Percentiles rank a stretch among this genome's conserved stretches.
Evolutionary conservation across 2,113 vertebrate genomes (phyloP).

Genomic region (Rafetus swinhoei): DNA sequence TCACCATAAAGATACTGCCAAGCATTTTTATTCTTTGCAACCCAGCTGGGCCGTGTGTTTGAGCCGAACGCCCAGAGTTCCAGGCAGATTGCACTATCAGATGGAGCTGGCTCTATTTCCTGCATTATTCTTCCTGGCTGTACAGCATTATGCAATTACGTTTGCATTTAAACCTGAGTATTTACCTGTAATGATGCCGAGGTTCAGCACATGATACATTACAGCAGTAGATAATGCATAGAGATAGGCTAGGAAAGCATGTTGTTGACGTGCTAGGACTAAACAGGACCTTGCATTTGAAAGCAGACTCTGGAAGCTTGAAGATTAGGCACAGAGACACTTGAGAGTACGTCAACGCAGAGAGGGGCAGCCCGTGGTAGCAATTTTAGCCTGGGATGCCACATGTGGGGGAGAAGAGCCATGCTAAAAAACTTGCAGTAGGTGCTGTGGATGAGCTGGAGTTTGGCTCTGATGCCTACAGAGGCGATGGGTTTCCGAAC

Average conservation of each 20-base stretch:
- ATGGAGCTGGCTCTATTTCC: constrained; percentile 81
- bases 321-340: constrained; percentile 28
- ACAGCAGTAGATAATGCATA: constrained; percentile 78
- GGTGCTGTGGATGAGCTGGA: not conserved
- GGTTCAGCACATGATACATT: constrained; percentile 77
- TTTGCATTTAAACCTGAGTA: constrained; percentile 82
- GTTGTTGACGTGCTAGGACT: constrained; percentile 73
- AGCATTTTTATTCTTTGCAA: constrained; percentile 59
- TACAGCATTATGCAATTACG: constrained; percentile 81
- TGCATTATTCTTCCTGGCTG: constrained; percentile 80
- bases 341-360: not conserved
- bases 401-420: not conserved
- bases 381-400: not conserved
- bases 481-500: not conserved
- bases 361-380: not conserved
- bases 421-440: not conserved
- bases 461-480: not conserved
- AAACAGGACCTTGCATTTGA: constrained; percentile 71
- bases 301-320: constrained; percentile 65
- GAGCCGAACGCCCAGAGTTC: constrained; percentile 65
- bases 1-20: constrained; percentile 67
- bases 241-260: constrained; percentile 78
- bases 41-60: constrained; percentile 65
- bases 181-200: constrained; percentile 81
- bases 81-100: constrained; percentile 80